Base-by-base conservation (phyloP, 1,140 invertebrate genomes). In the Procambarus clarkii region DNA sequence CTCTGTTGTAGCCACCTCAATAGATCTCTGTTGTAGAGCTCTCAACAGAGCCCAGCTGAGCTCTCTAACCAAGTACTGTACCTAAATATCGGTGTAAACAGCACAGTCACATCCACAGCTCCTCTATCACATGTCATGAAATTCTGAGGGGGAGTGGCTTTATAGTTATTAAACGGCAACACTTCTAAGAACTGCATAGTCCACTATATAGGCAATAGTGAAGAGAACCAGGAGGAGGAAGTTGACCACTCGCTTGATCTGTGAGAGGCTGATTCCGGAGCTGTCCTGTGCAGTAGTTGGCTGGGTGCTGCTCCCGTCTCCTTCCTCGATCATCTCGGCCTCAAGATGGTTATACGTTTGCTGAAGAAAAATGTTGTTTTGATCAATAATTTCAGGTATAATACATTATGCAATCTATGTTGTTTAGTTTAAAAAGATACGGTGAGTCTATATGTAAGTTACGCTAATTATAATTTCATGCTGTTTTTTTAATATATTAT, bases 331-430 rank as follows among this genome's bases (percentile, higher is more conserved):
- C 3, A 90, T 48, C 44, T 91, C 88, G 11, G 21, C 50, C 8
- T 91, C 88, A 69, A 91, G 76, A 3, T 78, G 82, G 88, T 85
- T 91, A 74, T 91, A 91, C 11, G 54, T 44, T 46, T 84, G 74
- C 24, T 64, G 82, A 8, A 18, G 46, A 50, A 60, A 15, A 11
- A 54, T 54, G 13, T 54, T 54, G 7, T 13, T 54, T 54, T 54
- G 50, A 54, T 54, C 1, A 54, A 54, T 54, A 54, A 54, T 54
- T 34, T 9, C 4, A 54, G 50, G 50, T 54, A 54, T 13, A 9
- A 54, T 54, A 54, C 13, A 54, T 34, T 34, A 34, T 34, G 34
- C 34, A 34, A 1, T 34, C 34, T 34, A 34, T 34, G 34, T 34
- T 34, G 34, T 34, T 34, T 34, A 34, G 34, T 34, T 34, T 34